These are phyloP conservation scores for Paramormyrops hopkinsi DNA, from an alignment of 2,797 vertebrate genomes.

Conservation along the genomic window DNA sequence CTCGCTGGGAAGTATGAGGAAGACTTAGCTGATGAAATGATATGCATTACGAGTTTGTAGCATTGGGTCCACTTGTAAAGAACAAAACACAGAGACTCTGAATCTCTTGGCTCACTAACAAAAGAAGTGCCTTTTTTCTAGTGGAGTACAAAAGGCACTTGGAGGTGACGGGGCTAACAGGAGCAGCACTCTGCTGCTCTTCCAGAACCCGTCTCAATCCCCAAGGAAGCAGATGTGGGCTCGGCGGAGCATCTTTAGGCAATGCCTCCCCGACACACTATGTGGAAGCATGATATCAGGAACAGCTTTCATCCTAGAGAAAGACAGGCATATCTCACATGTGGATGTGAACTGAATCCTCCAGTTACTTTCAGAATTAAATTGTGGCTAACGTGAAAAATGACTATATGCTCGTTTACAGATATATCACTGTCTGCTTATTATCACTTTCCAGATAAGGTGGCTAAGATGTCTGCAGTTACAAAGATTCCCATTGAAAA, in stretches of 20 bases:
- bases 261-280: conserved; percentile 22
- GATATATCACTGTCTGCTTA: conserved; percentile 46
- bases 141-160: conserved; percentile 62
- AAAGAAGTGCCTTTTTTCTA: conserved; percentile 65
- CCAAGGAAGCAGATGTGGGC: background rate
- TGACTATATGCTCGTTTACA: conserved; percentile 52
- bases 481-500: conserved; percentile 66
- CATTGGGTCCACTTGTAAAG: conserved; percentile 41
- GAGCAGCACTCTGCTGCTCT: background rate
- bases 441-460: conserved; percentile 37
- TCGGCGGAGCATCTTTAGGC: background rate
- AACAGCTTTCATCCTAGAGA: conserved; percentile 1
- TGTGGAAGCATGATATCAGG: conserved; percentile 53
- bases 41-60: conserved; percentile 95
- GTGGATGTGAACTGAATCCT: conserved; percentile 47
- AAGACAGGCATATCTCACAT: conserved; percentile 48
- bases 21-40: conserved; percentile 94
- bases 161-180: conserved; percentile 45
- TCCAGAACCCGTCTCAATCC: background rate
- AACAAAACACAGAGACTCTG: background rate
- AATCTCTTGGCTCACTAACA: conserved; percentile 41
- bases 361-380: conserved; percentile 5
- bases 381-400: background rate
- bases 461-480: conserved; percentile 57
- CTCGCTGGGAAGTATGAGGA: conserved; percentile 70